Evolutionary conservation across 2,797 vertebrate species (phyloP), one percentile per base, ranked within the genome.

Genomic region (Pempheris klunzingeri): DNA sequence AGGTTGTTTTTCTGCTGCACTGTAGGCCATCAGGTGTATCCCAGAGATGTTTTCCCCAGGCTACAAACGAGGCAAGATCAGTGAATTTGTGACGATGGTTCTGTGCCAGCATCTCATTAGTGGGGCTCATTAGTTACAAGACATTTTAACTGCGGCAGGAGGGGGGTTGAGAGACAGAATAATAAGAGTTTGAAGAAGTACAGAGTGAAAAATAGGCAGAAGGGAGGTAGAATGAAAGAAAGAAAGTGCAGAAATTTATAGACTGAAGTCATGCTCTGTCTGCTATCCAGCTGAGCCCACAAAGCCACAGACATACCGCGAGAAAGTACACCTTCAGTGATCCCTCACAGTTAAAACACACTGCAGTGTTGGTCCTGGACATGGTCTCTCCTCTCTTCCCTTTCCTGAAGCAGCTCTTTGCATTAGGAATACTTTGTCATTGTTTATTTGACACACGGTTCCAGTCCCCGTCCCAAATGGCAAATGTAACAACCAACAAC

Each of bases 231-330:
- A 87, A 66, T 30, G 54, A 87, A 82, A 50, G 74, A 70, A 79
- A 84, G 71, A 83, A 80, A 73, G 60, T 2, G 2, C 52, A 53
- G 39, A 82, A 71, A 88, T 92, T 86, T 91, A 93, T 90, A 64
- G 89, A 88, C 86, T 91, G 84, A 88, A 89, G 86, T 92, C 78
- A 85, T 89, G 90, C 92, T 92, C 82, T 87, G 89, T 89, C 84
- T 90, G 88, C 85, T 83, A 64, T 91, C 89, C 89, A 93, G 89
- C 90, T 90, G 90, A 90, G 89, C 84, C 87, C 87, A 84, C 80
- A 83, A 82, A 92, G 85, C 79, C 62, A 66, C 74, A 86, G 78
- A 83, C 83, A 53, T 39, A 83, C 81, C 47, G 44, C 74, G 64
- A 87, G 74, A 80, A 88, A 89, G 83, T 82, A 83, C 57, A 74